Percentiles rank a stretch among this genome's conserved stretches.
Evolutionary conservation across 2,888 invertebrate genomes (phyloP).

Genomic region (Rugalucina vietnamica): DNA sequence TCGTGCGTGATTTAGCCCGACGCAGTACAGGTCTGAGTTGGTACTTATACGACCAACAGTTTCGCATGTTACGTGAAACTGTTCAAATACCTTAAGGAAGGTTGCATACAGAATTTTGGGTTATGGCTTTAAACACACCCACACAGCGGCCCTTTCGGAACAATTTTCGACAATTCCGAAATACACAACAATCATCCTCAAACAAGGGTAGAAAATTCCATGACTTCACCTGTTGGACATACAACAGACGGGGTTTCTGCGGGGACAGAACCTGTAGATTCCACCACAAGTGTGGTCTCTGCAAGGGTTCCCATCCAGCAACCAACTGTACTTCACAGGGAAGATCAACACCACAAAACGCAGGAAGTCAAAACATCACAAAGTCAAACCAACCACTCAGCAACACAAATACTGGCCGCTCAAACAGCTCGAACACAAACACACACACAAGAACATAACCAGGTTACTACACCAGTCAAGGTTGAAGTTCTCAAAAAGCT

Average conservation of each 20-base stretch:
- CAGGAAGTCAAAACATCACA: neutral
- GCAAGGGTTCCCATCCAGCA: neutral
- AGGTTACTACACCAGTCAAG: neutral
- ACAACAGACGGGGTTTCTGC: constrained; percentile 1
- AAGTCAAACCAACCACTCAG: neutral
- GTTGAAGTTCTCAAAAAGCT: neutral
- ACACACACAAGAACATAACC: neutral
- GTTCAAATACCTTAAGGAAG: neutral
- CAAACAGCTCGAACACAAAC: neutral
- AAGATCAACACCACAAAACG: neutral
- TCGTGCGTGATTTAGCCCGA: neutral
- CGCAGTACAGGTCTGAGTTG: constrained; percentile 4
- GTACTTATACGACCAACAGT: constrained; percentile 4
- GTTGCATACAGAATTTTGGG: constrained; percentile 15
- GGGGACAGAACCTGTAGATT: neutral
- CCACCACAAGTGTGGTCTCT: constrained; percentile 26
- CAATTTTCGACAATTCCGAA: neutral
- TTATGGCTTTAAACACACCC: constrained; percentile 4
- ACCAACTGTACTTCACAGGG: neutral
- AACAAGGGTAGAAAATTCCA: neutral
- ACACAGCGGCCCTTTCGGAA: neutral
- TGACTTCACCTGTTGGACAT: constrained; percentile 9
- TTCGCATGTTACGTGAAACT: neutral
- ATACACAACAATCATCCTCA: neutral
- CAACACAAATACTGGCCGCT: neutral